Percentiles rank a stretch among this genome's conserved stretches.
These are phyloP conservation scores for Dasyurus viverrinus DNA, from an alignment of 2,113 vertebrate species.

Conservation along the genomic window DNA sequence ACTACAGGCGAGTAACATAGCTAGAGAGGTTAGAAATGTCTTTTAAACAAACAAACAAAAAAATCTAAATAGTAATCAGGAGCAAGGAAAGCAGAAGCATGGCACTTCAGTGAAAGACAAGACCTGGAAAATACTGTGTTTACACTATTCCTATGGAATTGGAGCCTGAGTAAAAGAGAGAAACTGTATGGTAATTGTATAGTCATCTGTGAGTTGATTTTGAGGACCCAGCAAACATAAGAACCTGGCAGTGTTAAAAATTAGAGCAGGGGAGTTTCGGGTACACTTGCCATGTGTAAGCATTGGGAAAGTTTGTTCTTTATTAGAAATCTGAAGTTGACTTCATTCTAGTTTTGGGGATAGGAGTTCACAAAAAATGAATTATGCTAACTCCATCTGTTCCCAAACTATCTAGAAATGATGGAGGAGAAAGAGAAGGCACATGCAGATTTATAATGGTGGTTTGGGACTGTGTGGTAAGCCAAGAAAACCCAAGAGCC, in stretches of 20 bases:
- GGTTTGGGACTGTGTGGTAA: background rate
- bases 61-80: background rate
- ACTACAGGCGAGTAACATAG: background rate
- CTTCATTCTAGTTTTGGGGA: background rate
- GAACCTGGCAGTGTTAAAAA: background rate
- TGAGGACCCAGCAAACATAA: background rate
- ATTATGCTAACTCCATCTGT: background rate
- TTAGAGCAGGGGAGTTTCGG: background rate
- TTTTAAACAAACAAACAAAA: background rate
- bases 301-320: background rate
- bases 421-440: background rate
- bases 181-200: background rate
- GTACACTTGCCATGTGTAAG: background rate
- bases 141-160: background rate
- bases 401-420: background rate
- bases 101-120: constrained; percentile 22
- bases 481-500: background rate
- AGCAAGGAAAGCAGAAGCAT: constrained; percentile 20
- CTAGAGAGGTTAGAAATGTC: background rate
- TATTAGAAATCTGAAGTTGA: background rate
- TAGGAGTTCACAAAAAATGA: background rate
- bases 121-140: constrained; percentile 7
- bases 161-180: background rate
- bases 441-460: background rate
- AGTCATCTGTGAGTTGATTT: background rate